These are phyloP conservation scores for Bombus superbus DNA, from an alignment of 1,140 invertebrate genomes.

Conservation along the genomic window DNA sequence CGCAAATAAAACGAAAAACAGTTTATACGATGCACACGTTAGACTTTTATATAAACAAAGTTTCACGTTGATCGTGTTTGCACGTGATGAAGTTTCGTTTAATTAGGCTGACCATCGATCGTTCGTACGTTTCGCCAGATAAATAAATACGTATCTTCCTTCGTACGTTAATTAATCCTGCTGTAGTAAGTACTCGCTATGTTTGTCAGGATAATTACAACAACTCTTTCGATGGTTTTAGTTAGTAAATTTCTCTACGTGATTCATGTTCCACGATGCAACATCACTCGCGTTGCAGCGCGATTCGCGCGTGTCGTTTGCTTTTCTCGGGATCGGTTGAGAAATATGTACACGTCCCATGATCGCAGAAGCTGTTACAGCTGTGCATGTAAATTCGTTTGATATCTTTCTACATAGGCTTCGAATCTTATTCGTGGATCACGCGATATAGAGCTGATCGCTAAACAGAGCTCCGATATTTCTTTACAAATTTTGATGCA, in stretches of 20 bases:
- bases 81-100: not conserved
- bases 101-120: conserved; percentile 16
- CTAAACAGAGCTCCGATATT: not conserved
- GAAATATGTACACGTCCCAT: not conserved
- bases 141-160: conserved; percentile 10
- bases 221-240: conserved; percentile 17
- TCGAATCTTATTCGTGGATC: not conserved
- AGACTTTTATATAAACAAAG: not conserved
- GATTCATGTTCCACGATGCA: not conserved
- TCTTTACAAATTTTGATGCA: too few relatives aligned
- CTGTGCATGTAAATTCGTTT: not conserved
- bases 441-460: not conserved
- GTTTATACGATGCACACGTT: fast-evolving
- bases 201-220: conserved; percentile 21
- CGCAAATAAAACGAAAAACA: not conserved
- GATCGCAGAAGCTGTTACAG: not conserved
- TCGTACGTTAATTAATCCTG: conserved; percentile 20
- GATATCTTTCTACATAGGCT: not conserved
- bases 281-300: not conserved
- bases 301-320: not conserved
- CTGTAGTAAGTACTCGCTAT: not conserved
- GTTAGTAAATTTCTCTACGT: not conserved
- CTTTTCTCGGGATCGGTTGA: not conserved
- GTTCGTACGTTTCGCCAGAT: not conserved
- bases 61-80: not conserved